Base-by-base conservation (phyloP, 2,113 vertebrate species). In the Parus major region DNA sequence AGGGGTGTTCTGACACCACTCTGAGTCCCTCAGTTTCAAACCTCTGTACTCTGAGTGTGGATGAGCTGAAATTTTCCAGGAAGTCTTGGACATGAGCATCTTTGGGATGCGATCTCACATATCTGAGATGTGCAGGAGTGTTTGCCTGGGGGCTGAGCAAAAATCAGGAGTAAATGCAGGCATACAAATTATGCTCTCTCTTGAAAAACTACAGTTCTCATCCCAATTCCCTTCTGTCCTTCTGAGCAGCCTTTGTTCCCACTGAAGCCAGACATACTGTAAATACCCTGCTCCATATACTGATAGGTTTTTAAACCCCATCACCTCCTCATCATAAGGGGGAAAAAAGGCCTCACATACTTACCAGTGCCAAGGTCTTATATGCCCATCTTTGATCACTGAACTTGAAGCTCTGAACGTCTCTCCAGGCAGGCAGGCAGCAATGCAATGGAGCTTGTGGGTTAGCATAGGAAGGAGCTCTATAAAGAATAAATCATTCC, bases 371-470 rank as follows among this genome's bases (percentile, higher is more conserved):
- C 52, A 85, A 82, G 25, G 10, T 16, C 22, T 52, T 16, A 9
- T 4, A 6, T 57, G 22, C 14, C 15, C 11, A 2, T 13, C 61
- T 86, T 64, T 69, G 18, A 64, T 79, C 1, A 1, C n/a, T n/a
- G n/a, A n/a, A n/a, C 47, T 57, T 5, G 0, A 61, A 73, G 50
- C 56, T 66, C 82, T 57, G 14, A 50, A 46, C 11, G 4, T 39
- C 35, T 71, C 55, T 52, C 47, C 25, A 50, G 61, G 44, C 47
- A 50, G 61, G 44, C 47, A 79, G 49, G 28, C 3, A 42, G 52
- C 29, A 57, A 22, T 19, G 33, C 0, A 1, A 12, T 61, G 59
- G 16, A 27, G 11, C 41, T 31, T 23, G 53, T 1, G 1, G 18
- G 13, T 47, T 79, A 79, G 35, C 1, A 0, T 33, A 28, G 36